Percentiles rank a stretch among this genome's conserved stretches.
Evolutionary conservation across 2,888 invertebrate genomes (phyloP).

Genomic region (Tribolium freemani): DNA sequence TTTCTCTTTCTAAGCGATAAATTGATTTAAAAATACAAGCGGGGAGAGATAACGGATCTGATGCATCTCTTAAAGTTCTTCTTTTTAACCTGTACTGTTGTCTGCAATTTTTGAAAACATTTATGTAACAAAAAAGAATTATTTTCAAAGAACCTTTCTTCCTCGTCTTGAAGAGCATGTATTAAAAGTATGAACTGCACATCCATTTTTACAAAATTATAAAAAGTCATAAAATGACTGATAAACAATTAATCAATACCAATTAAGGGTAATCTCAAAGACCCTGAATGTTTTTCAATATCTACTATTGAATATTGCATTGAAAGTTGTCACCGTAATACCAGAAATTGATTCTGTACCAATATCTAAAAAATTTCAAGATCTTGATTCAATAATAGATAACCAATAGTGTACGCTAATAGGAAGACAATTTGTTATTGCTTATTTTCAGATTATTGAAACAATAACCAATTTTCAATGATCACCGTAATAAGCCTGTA

Average conservation of each 20-base stretch:
- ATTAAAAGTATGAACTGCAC: neutral
- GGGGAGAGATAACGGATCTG: conserved; percentile 5
- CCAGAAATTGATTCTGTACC: neutral
- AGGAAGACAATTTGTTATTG: neutral
- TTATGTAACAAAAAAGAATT: neutral
- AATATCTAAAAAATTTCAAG: neutral
- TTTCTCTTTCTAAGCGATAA: neutral
- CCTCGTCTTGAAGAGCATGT: neutral
- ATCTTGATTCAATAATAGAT: neutral
- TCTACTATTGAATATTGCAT: neutral
- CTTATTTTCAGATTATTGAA: neutral
- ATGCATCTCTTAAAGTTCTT: conserved; percentile 2
- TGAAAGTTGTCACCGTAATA: neutral
- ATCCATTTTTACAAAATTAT: neutral
- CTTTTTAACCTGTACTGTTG: neutral
- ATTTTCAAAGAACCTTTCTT: neutral
- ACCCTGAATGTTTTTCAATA: neutral
- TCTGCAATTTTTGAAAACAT: neutral
- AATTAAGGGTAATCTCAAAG: neutral
- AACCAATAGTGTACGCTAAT: neutral
- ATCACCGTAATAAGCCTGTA: neutral
- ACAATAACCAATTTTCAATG: neutral
- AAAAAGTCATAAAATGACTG: neutral
- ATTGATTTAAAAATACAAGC: neutral
- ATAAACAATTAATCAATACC: neutral